Base-by-base conservation (phyloP, 2,113 vertebrate species). In the Charadrius vociferus region DNA sequence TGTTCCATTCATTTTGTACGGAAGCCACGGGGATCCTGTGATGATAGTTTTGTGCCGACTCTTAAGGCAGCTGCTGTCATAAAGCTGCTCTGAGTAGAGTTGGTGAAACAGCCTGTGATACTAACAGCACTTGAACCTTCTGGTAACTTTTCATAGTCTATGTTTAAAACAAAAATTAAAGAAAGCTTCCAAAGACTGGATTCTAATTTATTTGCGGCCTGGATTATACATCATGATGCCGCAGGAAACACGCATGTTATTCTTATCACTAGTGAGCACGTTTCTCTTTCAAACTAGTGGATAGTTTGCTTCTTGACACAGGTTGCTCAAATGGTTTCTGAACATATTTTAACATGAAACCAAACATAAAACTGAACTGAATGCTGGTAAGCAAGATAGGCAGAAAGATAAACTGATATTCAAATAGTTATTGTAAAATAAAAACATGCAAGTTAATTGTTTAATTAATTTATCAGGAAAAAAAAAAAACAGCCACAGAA, bases 121-220 rank as follows among this genome's bases (percentile, higher is more conserved):
- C 94, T 96, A 97, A 96, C 89, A 91, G 94, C 92, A 95, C 95
- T 96, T 80, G 85, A 97, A 96, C 90, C 92, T 97, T 90, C 94
- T 82, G 78, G 78, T 37, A 82, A 75, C 80, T 98, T 96, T 95
- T 84, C 95, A 94, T 86, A 96, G 94, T 62, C 94, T 95, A 94
- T 79, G 86, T 95, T 97, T 97, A 95, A 96, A 98, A 97, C 56
- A 96, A 96, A 95, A 93, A 61, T 22, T 49, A 45, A 84, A 92
- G 86, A 96, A 94, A 86, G 88, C 92, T 98, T 96, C 94, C 87
- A 97, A 97, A 95, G 94, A 78, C 81, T 96, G 97, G 82, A 96
- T 97, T 97, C 96, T 98, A 97, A 97, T 74, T 90, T 91, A 90
- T 93, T 94, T 92, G 43, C 93, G 95, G 95, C 97, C 95, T 72